These are phyloP conservation scores for Grapholita molesta DNA, from an alignment of 1,140 invertebrate species.

Conservation along the genomic window DNA sequence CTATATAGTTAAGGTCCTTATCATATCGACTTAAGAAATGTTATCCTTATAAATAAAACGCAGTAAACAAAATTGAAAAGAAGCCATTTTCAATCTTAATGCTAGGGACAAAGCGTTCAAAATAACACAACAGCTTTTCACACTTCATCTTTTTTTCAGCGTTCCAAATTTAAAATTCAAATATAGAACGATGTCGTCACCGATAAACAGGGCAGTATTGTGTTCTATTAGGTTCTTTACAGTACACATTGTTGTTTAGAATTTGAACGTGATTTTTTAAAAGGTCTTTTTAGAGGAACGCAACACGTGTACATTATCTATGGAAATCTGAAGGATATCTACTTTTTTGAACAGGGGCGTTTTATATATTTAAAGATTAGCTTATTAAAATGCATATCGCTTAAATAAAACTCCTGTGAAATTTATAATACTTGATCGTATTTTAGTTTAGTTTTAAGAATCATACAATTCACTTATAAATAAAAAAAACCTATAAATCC, in stretches of 20 bases:
- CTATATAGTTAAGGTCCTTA: no score
- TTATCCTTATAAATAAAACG: background rate
- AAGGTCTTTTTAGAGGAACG: constrained; percentile 7
- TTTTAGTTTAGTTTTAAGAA: no score
- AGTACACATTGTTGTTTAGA: constrained; percentile 13
- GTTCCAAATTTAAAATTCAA: constrained; percentile 34
- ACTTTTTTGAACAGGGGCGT: background rate
- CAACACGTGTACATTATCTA: background rate
- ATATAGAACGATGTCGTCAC: constrained; percentile 40
- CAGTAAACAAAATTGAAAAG: background rate
- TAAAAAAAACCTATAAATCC: no score
- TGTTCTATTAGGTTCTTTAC: constrained; percentile 21
- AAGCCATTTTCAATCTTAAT: background rate
- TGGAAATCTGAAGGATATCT: background rate
- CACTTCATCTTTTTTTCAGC: background rate
- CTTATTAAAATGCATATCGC: background rate
- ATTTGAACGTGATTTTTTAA: constrained; percentile 8
- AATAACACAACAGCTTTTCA: background rate
- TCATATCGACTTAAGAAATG: background rate
- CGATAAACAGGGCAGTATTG: constrained; percentile 23
- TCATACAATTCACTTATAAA: no score
- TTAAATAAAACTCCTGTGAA: background rate
- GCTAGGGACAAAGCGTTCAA: background rate
- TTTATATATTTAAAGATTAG: background rate
- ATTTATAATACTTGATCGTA: background rate